Evolutionary conservation across 2,888 invertebrate genomes (phyloP).

Genomic region (Stictocephala bisonia): DNA sequence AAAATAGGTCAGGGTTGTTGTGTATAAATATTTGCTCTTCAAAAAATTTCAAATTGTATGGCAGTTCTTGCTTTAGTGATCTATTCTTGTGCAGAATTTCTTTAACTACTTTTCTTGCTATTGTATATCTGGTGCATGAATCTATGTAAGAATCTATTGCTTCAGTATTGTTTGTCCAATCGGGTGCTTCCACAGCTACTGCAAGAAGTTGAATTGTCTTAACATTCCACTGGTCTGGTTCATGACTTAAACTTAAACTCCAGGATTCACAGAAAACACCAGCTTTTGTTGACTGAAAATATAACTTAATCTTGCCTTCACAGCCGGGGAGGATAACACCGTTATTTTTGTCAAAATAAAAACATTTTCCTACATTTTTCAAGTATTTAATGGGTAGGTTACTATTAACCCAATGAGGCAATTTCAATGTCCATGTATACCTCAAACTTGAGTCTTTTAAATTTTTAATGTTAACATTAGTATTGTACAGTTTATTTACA

Average conservation of each 20-base stretch:
- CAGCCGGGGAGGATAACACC: constrained; percentile 14
- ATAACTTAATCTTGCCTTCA: neutral
- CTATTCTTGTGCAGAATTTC: constrained; percentile 1
- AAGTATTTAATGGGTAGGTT: neutral
- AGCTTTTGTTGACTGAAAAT: constrained; percentile 3
- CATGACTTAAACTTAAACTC: neutral
- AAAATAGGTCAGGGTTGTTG: constrained; percentile 40
- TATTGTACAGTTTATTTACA: neutral
- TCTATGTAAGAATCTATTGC: constrained; percentile 24
- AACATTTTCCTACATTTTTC: neutral
- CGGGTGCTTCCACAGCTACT: neutral
- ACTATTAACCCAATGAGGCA: neutral
- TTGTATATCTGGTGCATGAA: neutral
- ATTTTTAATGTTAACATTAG: neutral
- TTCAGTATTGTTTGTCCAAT: neutral
- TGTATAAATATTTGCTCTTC: constrained; percentile 31
- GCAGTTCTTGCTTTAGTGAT: neutral
- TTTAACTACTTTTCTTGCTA: constrained; percentile 11
- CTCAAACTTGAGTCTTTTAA: neutral
- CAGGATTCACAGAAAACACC: constrained; percentile 36
- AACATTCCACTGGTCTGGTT: neutral
- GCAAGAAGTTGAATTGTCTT: constrained; percentile 19
- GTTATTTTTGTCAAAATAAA: constrained; percentile 37
- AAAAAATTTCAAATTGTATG: constrained; percentile 23
- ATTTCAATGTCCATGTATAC: neutral